A percentile compares a stretch with the other conserved stretches of the same genome.
These are phyloP conservation scores for Trinorchestia longiramus DNA, from an alignment of 1,140 invertebrate species.

Conservation along the genomic window DNA sequence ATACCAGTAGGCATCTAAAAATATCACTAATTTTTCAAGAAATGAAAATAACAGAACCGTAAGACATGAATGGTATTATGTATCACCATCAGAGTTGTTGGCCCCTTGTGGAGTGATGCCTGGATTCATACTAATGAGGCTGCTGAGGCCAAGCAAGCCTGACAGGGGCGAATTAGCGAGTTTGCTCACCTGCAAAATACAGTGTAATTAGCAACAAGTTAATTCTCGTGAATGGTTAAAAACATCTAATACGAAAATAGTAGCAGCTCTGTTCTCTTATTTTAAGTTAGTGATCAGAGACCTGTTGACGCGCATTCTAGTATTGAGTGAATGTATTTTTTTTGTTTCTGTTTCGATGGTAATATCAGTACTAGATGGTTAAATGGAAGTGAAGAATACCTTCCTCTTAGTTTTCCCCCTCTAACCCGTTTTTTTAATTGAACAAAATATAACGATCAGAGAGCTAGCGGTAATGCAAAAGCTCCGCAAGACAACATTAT, in stretches of 20 bases:
- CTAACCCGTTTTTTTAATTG: neutral
- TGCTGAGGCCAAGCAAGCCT: conserved; percentile 84
- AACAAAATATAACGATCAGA: neutral
- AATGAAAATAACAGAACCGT: neutral
- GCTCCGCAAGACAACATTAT: too few relatives aligned
- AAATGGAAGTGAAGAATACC: neutral
- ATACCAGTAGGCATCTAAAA: neutral
- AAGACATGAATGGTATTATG: neutral
- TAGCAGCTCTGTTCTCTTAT: neutral
- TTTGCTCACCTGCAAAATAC: conserved; percentile 77
- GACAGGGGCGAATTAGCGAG: conserved; percentile 87
- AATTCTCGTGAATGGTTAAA: neutral
- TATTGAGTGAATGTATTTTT: neutral
- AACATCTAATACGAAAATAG: conserved; percentile 7
- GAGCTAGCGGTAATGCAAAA: neutral
- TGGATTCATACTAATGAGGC: conserved; percentile 80
- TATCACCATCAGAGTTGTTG: conserved; percentile 37
- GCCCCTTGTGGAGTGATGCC: conserved; percentile 87
- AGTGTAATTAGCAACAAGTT: neutral
- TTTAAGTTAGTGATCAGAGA: neutral
- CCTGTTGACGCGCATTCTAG: neutral
- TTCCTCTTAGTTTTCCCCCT: neutral
- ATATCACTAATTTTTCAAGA: neutral
- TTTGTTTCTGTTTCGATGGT: neutral
- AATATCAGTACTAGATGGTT: neutral